These are phyloP conservation scores for Andrena cerasifolii DNA, from an alignment of 1,140 invertebrate species.

Conservation along the genomic window DNA sequence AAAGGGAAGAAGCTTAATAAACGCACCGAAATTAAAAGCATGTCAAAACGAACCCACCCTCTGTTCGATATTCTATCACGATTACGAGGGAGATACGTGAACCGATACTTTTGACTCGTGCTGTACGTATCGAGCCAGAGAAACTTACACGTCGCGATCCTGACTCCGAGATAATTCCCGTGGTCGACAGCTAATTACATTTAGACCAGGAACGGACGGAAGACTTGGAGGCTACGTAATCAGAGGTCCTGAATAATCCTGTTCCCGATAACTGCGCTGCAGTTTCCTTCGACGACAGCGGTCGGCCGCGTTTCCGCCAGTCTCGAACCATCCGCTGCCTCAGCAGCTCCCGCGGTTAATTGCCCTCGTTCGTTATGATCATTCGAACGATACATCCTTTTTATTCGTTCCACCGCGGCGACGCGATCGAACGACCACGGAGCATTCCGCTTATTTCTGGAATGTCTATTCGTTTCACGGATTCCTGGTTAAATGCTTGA, in stretches of 20 bases:
- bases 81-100: neutral
- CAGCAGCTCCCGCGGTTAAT: constrained; percentile 66
- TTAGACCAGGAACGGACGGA: constrained; percentile 69
- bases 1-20: too few relatives aligned
- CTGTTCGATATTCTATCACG: neutral
- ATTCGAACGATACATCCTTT: constrained; percentile 69
- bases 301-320: constrained; percentile 34
- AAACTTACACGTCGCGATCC: constrained; percentile 16
- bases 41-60: too few relatives aligned
- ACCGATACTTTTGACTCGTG: constrained; percentile 19
- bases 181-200: constrained; percentile 73
- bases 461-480: neutral
- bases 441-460: constrained; percentile 12
- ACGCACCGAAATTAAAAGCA: neutral
- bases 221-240: constrained; percentile 71
- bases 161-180: constrained; percentile 59
- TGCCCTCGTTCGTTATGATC: constrained; percentile 69
- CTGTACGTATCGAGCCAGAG: neutral
- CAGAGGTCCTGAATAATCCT: constrained; percentile 75
- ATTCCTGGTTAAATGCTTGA: constrained; percentile 53
- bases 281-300: constrained; percentile 48
- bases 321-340: constrained; percentile 63
- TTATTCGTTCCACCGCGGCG: constrained; percentile 54
- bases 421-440: constrained; percentile 9
- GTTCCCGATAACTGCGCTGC: constrained; percentile 69